Evolutionary conservation across 2,113 vertebrate genomes (phyloP), one percentile per base, ranked within the genome.

Genomic region (Acrocephalus kingi): DNA sequence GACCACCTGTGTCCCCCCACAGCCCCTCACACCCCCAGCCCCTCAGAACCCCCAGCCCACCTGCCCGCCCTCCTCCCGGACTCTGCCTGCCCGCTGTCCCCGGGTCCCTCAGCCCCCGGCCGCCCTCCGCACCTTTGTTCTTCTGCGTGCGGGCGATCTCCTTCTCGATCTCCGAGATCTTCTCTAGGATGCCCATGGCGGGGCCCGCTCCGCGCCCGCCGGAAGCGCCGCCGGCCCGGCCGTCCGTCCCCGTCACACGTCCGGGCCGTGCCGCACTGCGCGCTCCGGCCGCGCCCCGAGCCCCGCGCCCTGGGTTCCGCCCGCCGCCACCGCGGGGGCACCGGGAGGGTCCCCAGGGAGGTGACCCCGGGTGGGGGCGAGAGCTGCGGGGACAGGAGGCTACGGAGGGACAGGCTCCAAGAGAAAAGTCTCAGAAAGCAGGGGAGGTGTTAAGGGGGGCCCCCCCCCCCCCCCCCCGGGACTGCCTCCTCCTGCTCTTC

Each of bases 61-160:
- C 64, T 64, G 39, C 62, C 62, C 28, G 12, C 55, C 37, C 73
- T 52, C 51, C 25, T 24, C 25, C 51, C 51, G 51, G 51, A 35
- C 51, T 27, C 64, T 64, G 28, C 62, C 62, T 20, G 12, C 55
- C 37, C 73, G 63, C 9, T 11, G 49, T 9, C 59, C 51, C n/a
- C 41, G 7, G 22, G 11, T n/a, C 13, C 14, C n/a, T 33, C 49
- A 15, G 52, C 39, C 31, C 13, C 24, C 39, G 52, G 17, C 33
- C 20, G 39, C 48, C 5, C 14, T 33, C 25, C 87, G 81, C 87
- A 99, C 99, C 99, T 98, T 99, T 99, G 96, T 99, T 99, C 97
- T 99, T 99, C 98, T 99, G 99, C 33, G 99, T 99, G 90, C 99
- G 98, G 82, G 99, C 98, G 89, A 99, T 99, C 98, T 99, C 99